Base-by-base conservation (phyloP, 2,888 invertebrate genomes). In the Tenthredo livida region DNA sequence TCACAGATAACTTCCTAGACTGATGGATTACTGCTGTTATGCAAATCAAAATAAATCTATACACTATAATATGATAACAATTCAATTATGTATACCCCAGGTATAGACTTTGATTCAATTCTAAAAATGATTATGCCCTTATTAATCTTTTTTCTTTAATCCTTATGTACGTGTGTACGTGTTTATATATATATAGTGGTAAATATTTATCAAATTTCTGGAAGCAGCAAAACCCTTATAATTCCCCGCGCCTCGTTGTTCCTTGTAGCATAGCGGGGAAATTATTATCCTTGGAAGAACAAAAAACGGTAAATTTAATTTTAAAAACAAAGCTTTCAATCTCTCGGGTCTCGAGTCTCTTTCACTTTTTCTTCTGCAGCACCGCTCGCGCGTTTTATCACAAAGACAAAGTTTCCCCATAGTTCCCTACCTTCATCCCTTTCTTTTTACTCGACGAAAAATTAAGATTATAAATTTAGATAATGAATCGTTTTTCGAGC, bases 391-490 rank as follows among this genome's bases (percentile, higher is more conserved):
- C 10, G 47, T 54, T 54, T 54, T 54, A 54, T 54, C 54, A 67
- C 29, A 67, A 33, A 67, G 67, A 67, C 67, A 33, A 67, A 67
- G 29, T 67, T 67, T 67, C 25, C 61, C 67, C 67, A 67, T 67
- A 67, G 67, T 67, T 73, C 21, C 72, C 72, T 73, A 37, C 70
- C 40, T 40, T 12, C 9, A n/a, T 73, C 21, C 21, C 15, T 40
- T 43, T 73, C 72, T 21, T 43, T 73, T 1, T 40, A n/a, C 72
- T 43, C 43, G 72, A 10, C 17, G 72, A 73, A 73, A 77, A 84
- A 84, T 84, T 77, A 84, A 77, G 75, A 84, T 77, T 25, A 84
- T 77, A 84, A 84, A 84, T 84, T 84, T 61, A 54, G 75, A 77
- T 84, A 77, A 77, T 73, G 29, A 77, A 77, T 84, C 21, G 84